phyloP scores from a whole-genome alignment of 2,797 vertebrate species.

The Mastacembelus armatus region DNA sequence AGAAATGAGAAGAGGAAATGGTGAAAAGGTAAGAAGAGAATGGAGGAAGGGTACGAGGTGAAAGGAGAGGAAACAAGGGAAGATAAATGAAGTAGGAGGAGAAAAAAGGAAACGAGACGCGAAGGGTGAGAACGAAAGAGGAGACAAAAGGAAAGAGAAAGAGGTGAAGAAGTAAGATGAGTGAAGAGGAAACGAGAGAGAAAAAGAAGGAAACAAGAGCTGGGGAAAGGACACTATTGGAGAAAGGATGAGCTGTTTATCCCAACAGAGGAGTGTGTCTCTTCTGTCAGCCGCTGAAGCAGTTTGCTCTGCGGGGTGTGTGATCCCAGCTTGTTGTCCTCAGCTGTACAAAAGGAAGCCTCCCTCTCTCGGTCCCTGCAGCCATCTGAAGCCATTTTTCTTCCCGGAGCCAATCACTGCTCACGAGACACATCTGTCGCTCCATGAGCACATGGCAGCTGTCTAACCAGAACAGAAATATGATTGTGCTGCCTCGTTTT shows the following conservation, averaged over 20 bases:
- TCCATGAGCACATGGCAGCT: not conserved
- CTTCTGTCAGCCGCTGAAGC: conserved; percentile 30
- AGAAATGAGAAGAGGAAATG: too few relatives aligned
- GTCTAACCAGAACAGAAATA: not conserved
- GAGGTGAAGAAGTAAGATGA: not conserved
- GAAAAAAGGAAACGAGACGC: too few relatives aligned
- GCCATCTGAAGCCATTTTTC: not conserved
- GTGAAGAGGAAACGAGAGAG: not conserved
- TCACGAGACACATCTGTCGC: not conserved
- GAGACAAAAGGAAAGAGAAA: not conserved
- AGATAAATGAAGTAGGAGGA: not conserved
- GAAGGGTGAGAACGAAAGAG: not conserved
- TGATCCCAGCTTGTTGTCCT: conserved; percentile 20
- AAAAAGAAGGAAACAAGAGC: not conserved
- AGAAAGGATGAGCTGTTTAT: conserved; percentile 9
- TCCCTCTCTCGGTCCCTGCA: not conserved
- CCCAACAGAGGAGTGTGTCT: conserved; percentile 17
- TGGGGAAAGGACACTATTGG: too few relatives aligned
- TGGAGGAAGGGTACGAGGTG: too few relatives aligned
- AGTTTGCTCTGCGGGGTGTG: conserved; percentile 4
- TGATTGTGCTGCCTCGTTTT: not conserved
- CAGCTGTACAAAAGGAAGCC: conserved; percentile 26
- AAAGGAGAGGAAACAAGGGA: not conserved
- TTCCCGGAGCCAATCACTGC: conserved; percentile 9
- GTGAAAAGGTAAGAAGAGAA: not conserved